Base-by-base conservation (phyloP, 2,797 vertebrate genomes). In the Vipera latastei region DNA sequence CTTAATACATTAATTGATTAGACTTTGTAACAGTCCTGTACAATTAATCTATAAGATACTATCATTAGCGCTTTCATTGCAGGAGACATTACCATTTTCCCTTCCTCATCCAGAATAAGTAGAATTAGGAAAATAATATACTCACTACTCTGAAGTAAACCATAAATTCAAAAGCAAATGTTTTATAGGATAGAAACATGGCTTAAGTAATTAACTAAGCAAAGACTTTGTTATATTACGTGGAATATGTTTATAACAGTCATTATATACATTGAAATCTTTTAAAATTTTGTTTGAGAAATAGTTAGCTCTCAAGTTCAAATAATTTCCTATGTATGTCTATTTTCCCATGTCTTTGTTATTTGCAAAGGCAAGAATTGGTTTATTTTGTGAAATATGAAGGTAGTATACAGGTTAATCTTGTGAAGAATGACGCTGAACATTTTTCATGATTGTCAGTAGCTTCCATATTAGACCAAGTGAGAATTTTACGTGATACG, bases 1-100 rank as follows among this genome's bases (percentile, higher is more conserved):
- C 44, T 32, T 94, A 85, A 85, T 73, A 18, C 1, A 63, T 44
- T n/a, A 14, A 91, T 53, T 1, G 0, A 93, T 48, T 78, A 60
- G 18, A 78, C 55, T 2, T 94, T 91, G 88, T 92, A 88, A 94
- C 55, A 65, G 78, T 86, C 14, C 22, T 53, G 12, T 73, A 88
- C 65, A 2, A 44, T 89, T 89, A 92, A 85, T n/a, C 11, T 26
- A 2, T 65, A 59, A 92, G 28, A 56, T 93, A 73, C 89, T 85
- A n/a, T 78, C 0, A 11, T 86, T 94, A 91, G 25, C 26, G 18
- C 2, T 87, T 51, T 0, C 2, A 1, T 83, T 83, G 73, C 38
- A 83, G 73, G 73, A 83, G 38, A 83, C 18, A 48, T 44, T 83
- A 22, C 8, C 20, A 22, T 6, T 89, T 85, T 63, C 7, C 57